Conservation (phyloP, 1,140 invertebrate genomes). For the Apolygus lucorum region DNA sequence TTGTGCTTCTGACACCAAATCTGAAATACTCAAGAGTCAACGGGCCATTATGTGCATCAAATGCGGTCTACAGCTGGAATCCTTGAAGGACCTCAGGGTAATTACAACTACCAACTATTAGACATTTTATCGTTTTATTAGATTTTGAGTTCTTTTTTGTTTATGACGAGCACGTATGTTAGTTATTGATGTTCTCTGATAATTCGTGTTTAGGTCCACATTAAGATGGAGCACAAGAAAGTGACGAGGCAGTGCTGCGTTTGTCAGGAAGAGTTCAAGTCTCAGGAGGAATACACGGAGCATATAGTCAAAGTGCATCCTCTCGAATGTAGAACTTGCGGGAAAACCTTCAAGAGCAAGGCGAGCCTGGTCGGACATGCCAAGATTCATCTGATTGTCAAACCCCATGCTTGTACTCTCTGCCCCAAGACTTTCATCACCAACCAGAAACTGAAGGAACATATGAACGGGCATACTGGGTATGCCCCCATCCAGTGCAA, state of each 20-base stretch:
- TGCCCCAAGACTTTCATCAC: constrained; percentile 76
- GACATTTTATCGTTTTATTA: not conserved
- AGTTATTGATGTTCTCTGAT: not conserved
- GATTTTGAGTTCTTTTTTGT: not conserved
- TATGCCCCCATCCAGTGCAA: constrained; percentile 71
- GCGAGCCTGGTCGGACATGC: constrained; percentile 61
- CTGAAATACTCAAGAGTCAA: constrained; percentile 15
- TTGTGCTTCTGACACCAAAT: constrained; percentile 27
- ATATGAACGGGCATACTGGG: constrained; percentile 71
- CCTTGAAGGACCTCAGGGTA: constrained; percentile 25
- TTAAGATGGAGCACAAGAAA: constrained; percentile 25
- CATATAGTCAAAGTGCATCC: constrained; percentile 55
- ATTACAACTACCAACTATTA: not conserved
- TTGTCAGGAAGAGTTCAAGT: constrained; percentile 33
- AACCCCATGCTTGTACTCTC: constrained; percentile 61
- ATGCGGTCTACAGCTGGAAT: constrained; percentile 25
- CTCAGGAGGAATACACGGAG: constrained; percentile 31
- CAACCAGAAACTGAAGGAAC: constrained; percentile 65
- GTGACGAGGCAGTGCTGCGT: constrained; percentile 31
- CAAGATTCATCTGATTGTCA: constrained; percentile 67
- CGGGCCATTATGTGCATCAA: constrained; percentile 22
- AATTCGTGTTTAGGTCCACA: constrained; percentile 16
- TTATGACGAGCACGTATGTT: too few relatives aligned
- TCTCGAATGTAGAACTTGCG: constrained; percentile 66
- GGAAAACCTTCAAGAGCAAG: constrained; percentile 47